phyloP scores from a whole-genome alignment of 1,140 invertebrate species.

The Lamellibrachia luymesi region DNA sequence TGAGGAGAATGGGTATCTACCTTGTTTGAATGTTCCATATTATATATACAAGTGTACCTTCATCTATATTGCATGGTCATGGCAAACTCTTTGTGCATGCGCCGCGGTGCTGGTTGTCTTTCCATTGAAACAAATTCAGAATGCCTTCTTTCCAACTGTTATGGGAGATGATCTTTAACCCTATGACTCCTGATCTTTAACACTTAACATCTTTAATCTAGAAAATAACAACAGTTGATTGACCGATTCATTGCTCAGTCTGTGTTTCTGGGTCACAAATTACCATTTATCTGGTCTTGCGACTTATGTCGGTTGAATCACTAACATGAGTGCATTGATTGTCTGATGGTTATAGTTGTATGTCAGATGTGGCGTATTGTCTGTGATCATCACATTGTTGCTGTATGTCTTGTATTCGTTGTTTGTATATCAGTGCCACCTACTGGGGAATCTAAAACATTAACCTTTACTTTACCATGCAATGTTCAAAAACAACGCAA shows the following conservation, averaged over 20 bases:
- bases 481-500: not conserved
- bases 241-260: not conserved
- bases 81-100: not conserved
- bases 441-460: not conserved
- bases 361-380: not conserved
- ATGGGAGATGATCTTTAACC: not conserved
- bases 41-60: not conserved
- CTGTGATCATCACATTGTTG: not conserved
- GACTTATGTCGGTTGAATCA: not conserved
- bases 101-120: not conserved
- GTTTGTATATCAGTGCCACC: not conserved
- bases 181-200: not conserved
- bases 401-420: not conserved
- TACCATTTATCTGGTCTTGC: not conserved
- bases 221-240: no score
- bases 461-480: not conserved
- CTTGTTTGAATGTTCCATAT: not conserved
- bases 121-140: not conserved
- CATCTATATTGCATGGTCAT: not conserved
- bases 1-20: slow-evolving; percentile 10
- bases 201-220: no score
- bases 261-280: not conserved
- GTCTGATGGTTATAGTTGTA: no score
- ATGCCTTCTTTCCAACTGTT: not conserved
- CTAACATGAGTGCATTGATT: no score